phyloP scores from a whole-genome alignment of 2,113 vertebrate species.

The Chiloscyllium plagiosum region DNA sequence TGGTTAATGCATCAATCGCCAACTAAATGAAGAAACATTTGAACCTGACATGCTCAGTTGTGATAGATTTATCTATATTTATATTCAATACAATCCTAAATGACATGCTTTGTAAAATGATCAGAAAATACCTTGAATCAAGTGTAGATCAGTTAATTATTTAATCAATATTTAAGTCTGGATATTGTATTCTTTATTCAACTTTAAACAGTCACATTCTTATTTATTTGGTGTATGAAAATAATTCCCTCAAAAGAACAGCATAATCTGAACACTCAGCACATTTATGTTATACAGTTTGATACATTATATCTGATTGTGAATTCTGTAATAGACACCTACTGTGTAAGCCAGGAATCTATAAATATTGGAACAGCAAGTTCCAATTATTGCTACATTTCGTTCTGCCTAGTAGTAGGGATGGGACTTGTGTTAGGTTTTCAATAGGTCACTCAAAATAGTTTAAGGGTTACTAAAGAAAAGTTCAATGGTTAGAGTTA shows the following conservation, averaged over 20 bases:
- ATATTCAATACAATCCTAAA: not conserved
- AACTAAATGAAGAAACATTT: not conserved
- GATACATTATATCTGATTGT: not conserved
- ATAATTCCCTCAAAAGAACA: not conserved
- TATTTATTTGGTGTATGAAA: not conserved
- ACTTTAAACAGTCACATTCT: constrained; percentile 7
- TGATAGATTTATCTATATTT: not conserved
- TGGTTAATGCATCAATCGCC: not conserved
- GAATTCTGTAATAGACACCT: not conserved
- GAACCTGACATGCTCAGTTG: not conserved
- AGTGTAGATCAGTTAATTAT: not conserved
- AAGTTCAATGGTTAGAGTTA: too few species aligned
- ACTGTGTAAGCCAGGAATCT: not conserved
- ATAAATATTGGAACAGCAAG: too few species aligned
- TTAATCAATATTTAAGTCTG: not conserved
- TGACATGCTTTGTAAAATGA: not conserved
- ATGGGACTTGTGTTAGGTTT: too few species aligned
- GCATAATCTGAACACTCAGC: not conserved
- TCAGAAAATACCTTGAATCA: not conserved
- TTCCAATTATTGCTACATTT: too few species aligned
- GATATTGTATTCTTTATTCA: not conserved
- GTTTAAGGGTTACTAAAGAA: too few species aligned
- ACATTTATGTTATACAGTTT: not conserved
- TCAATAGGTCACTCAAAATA: too few species aligned
- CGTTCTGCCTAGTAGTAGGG: too few species aligned